These are phyloP conservation scores for Diplodus sargus DNA, from an alignment of 2,797 vertebrate genomes.

Conservation along the genomic window DNA sequence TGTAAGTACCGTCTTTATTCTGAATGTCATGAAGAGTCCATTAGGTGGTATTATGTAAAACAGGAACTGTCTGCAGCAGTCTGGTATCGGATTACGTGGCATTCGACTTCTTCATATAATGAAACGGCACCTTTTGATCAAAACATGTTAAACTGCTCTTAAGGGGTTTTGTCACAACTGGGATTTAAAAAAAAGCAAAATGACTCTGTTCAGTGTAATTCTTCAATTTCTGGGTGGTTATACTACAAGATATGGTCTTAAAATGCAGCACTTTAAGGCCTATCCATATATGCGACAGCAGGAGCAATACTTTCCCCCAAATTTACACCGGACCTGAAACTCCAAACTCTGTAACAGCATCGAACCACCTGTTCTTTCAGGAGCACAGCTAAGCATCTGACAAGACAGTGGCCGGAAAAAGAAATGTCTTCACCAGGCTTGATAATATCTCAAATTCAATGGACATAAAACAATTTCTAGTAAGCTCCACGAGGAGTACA, in stretches of 20 bases:
- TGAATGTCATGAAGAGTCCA: constrained; percentile 26
- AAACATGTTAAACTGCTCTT: background rate
- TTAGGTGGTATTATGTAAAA: constrained; percentile 20
- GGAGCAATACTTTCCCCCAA: background rate
- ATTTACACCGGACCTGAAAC: constrained; percentile 18
- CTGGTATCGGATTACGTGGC: background rate
- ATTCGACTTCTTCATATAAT: background rate
- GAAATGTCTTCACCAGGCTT: background rate
- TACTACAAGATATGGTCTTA: background rate
- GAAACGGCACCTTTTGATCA: background rate
- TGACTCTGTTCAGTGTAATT: background rate
- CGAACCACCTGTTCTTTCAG: background rate
- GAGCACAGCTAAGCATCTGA: background rate
- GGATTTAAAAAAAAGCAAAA: background rate
- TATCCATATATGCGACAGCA: background rate
- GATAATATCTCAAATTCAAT: constrained; percentile 5
- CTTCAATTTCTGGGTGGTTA: background rate
- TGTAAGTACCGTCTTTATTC: constrained; percentile 18
- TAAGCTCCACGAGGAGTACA: constrained; percentile 9
- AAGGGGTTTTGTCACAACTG: background rate
- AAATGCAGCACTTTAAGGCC: background rate
- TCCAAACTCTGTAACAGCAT: background rate
- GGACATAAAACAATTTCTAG: background rate
- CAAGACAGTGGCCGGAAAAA: background rate
- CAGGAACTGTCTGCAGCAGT: constrained; percentile 3